Evolutionary conservation across 1,140 invertebrate species (phyloP).

Genomic region (Achatina immaculata): DNA sequence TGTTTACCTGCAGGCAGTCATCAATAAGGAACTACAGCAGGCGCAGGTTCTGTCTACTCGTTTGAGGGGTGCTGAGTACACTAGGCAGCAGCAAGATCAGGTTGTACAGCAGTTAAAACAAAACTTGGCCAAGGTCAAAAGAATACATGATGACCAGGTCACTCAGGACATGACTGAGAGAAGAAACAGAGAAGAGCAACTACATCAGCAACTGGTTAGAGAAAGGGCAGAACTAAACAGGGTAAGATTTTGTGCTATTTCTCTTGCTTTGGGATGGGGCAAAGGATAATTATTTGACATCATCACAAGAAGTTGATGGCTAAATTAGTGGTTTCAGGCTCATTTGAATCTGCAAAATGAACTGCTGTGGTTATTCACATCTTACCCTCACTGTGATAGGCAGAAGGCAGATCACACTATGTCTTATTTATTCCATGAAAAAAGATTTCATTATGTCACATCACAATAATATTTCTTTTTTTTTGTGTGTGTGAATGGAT

Average conservation of each 20-base stretch:
- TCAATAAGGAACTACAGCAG: constrained; percentile 61
- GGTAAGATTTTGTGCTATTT: constrained; percentile 48
- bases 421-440: too few relatives aligned
- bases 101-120: constrained; percentile 56
- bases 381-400: too few relatives aligned
- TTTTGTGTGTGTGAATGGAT: too few relatives aligned
- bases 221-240: constrained; percentile 66
- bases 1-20: constrained; percentile 57
- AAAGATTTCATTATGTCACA: too few relatives aligned
- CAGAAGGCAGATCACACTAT: too few relatives aligned
- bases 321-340: too few relatives aligned
- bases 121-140: constrained; percentile 53
- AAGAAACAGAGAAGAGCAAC: constrained; percentile 53
- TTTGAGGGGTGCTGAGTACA: constrained; percentile 64
- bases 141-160: constrained; percentile 59
- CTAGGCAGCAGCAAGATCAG: constrained; percentile 65
- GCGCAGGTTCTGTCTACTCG: constrained; percentile 61
- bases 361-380: too few relatives aligned
- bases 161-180: constrained; percentile 54
- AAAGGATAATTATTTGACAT: too few relatives aligned
- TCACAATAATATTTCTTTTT: too few relatives aligned
- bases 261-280: too few relatives aligned
- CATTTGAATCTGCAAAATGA: too few relatives aligned
- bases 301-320: too few relatives aligned
- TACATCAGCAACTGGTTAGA: constrained; percentile 57